A percentile compares a stretch with the other conserved stretches of the same genome.
These are phyloP conservation scores for Torymus tubicola DNA, from an alignment of 2,888 invertebrate genomes.

Conservation along the genomic window DNA sequence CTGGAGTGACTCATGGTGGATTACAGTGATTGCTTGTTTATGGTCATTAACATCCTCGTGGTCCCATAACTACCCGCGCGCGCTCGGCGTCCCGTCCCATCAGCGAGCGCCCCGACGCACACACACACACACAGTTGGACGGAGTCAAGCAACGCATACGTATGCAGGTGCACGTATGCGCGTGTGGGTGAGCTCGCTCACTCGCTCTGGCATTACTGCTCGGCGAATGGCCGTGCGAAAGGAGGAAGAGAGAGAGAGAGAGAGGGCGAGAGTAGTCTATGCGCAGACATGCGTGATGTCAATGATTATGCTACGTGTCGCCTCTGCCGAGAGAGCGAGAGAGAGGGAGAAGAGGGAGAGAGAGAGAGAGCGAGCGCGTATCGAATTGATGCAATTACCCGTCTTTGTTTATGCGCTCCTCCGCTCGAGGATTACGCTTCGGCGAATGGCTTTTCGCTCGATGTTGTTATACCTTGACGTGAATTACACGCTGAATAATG, in stretches of 20 bases:
- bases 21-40: constrained; percentile 76
- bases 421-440: constrained; percentile 55
- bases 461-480: constrained; percentile 38
- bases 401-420: constrained; percentile 56
- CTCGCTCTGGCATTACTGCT: not conserved
- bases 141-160: no score
- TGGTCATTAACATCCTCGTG: constrained; percentile 76
- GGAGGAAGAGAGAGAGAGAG: constrained; percentile 32
- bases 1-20: constrained; percentile 76
- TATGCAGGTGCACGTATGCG: no score
- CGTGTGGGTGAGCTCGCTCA: not conserved
- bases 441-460: constrained; percentile 53
- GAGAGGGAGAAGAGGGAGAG: constrained; percentile 15
- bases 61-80: constrained; percentile 72
- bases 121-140: not conserved
- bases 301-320: constrained; percentile 56
- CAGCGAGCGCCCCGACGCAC: constrained; percentile 58
- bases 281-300: constrained; percentile 56
- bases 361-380: constrained; percentile 11
- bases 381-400: constrained; percentile 58
- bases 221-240: constrained; percentile 9
- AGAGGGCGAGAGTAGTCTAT: constrained; percentile 44
- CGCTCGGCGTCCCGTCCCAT: constrained; percentile 70
- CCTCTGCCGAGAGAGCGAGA: constrained; percentile 14
- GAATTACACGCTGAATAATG: constrained; percentile 34